These are phyloP conservation scores for Xylophagus ater DNA, from an alignment of 2,888 invertebrate genomes.

Conservation along the genomic window DNA sequence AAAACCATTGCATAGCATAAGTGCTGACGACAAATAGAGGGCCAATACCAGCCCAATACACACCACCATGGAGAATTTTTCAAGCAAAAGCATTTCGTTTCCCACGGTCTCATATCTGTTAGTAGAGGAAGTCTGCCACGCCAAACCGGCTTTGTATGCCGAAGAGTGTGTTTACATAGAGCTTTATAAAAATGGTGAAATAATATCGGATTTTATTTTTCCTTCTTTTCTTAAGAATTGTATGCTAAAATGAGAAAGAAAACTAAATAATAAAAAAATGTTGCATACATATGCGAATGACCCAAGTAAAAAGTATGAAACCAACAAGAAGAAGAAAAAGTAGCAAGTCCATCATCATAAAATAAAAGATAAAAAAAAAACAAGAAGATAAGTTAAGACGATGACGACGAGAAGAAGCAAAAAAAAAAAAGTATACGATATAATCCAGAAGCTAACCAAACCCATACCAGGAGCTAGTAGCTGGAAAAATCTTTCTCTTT, in stretches of 20 bases:
- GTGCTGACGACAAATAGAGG: too few relatives aligned
- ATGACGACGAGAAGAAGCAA: background rate
- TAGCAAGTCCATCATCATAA: too few relatives aligned
- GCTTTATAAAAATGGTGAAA: conserved; percentile 13
- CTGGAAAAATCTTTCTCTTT: too few relatives aligned
- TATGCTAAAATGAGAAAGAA: background rate
- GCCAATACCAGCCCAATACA: too few relatives aligned
- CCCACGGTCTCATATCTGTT: conserved; percentile 39
- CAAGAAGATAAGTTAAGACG: background rate
- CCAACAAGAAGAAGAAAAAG: conserved; percentile 7
- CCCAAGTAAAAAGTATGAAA: conserved; percentile 8
- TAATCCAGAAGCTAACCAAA: conserved; percentile 7
- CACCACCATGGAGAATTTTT: too few relatives aligned
- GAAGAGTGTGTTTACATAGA: conserved; percentile 10
- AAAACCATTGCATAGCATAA: too few relatives aligned
- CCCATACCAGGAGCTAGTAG: too few relatives aligned
- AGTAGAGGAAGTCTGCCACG: conserved; percentile 24
- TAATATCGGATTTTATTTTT: too few relatives aligned
- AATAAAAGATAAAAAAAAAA: too few relatives aligned
- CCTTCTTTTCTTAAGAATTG: too few relatives aligned
- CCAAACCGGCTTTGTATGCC: conserved; percentile 23
- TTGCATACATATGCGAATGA: conserved; percentile 10
- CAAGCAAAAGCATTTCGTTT: too few relatives aligned
- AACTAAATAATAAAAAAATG: conserved; percentile 4
- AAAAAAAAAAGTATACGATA: too few relatives aligned